Evolutionary conservation across 2,888 invertebrate species (phyloP).

Genomic region (Formica aserva): DNA sequence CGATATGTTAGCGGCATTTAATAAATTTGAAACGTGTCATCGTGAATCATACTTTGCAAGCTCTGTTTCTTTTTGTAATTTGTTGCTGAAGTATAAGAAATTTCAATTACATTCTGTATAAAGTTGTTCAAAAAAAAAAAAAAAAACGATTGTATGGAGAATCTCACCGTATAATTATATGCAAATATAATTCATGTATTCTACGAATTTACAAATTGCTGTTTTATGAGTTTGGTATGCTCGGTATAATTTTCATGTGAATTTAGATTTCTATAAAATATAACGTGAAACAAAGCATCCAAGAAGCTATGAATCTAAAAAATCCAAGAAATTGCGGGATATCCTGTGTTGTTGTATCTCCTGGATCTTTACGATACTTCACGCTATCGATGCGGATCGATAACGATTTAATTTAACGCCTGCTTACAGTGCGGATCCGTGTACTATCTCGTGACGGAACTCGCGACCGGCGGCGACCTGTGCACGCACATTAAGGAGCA

Average conservation of each 20-base stretch:
- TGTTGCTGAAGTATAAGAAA: background rate
- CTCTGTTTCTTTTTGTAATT: constrained; percentile 11
- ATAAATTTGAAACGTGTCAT: constrained; percentile 18
- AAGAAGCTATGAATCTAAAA: background rate
- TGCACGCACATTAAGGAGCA: constrained; percentile 89
- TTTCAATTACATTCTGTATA: background rate
- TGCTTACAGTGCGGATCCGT: constrained; percentile 88
- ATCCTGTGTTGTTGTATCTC: background rate
- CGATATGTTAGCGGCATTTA: constrained; percentile 11
- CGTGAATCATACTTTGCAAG: constrained; percentile 15
- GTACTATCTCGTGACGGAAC: constrained; percentile 91
- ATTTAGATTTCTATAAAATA: background rate
- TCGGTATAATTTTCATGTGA: background rate
- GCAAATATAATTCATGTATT: background rate
- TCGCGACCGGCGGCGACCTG: constrained; percentile 91
- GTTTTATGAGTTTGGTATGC: no score
- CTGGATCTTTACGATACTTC: background rate
- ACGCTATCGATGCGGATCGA: constrained; percentile 20
- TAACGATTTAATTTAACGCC: constrained; percentile 45
- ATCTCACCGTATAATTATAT: background rate
- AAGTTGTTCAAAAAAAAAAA: background rate
- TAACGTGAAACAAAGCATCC: background rate
- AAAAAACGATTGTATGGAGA: background rate
- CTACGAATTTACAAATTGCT: background rate
- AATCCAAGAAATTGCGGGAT: background rate